Evolutionary conservation across 1,140 invertebrate species (phyloP).

Genomic region (Tetraneura akinire): DNA sequence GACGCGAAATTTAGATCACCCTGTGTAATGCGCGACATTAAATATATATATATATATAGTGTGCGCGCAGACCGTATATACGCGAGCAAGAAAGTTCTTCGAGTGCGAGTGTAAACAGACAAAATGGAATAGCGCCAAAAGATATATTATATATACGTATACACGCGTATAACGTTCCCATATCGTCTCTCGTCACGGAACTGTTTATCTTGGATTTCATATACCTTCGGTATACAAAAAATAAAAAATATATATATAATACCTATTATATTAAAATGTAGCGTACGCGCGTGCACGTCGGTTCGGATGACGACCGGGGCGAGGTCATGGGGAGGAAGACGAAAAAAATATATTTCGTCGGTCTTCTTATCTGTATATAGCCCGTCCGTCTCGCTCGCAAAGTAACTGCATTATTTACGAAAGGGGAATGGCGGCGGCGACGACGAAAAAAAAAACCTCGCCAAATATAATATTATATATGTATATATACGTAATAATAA

Average conservation of each 20-base stretch:
- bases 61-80: no score
- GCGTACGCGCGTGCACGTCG: no score
- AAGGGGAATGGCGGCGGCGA: not conserved
- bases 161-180: slow-evolving; percentile 13
- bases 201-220: slow-evolving; percentile 42
- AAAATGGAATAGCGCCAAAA: slow-evolving; percentile 41
- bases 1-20: no score
- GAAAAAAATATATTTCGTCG: slow-evolving; percentile 18
- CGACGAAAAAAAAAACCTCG: not conserved
- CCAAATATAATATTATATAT: no score
- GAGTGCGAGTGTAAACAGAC: slow-evolving; percentile 23
- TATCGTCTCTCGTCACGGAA: not conserved
- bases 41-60: no score
- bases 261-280: not conserved
- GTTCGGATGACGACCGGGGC: no score
- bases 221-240: slow-evolving; percentile 5
- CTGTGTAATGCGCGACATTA: no score
- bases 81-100: no score
- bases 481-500: not conserved
- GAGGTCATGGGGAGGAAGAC: not conserved
- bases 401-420: slow-evolving; percentile 20
- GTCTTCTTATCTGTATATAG: slow-evolving; percentile 25
- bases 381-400: no score
- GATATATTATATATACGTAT: slow-evolving; percentile 2
- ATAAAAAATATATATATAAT: slow-evolving; percentile 7